Evolutionary conservation across 2,113 vertebrate species (phyloP).

Genomic region (Tauraco erythrolophus): DNA sequence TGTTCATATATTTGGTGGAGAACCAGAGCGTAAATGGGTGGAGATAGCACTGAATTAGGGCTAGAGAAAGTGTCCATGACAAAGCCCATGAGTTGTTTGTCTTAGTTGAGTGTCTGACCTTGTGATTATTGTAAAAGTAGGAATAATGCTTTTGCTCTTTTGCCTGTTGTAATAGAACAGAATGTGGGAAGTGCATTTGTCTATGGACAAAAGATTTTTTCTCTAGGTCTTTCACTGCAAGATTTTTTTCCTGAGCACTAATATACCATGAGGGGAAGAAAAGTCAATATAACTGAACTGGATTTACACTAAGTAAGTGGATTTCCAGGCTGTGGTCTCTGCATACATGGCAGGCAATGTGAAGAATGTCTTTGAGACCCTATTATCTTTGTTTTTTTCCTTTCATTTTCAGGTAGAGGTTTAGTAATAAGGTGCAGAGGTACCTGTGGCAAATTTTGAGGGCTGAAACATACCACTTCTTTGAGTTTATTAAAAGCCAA

Average conservation of each 20-base stretch:
- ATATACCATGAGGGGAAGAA: neutral
- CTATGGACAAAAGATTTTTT: conserved; percentile 19
- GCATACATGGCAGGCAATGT: neutral
- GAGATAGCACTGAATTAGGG: neutral
- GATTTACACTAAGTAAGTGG: neutral
- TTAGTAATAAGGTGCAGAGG: neutral
- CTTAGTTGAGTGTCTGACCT: neutral
- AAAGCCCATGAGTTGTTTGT: neutral
- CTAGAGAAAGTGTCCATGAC: neutral
- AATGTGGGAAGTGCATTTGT: neutral
- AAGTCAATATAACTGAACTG: neutral
- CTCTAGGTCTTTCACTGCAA: neutral
- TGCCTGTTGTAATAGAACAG: neutral
- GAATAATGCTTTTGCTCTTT: neutral
- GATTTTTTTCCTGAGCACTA: neutral
- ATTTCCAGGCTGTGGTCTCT: neutral
- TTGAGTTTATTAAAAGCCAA: neutral
- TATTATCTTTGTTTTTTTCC: neutral
- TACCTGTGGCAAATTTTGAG: neutral
- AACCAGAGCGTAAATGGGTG: neutral
- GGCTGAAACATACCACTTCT: neutral
- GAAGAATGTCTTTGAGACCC: neutral
- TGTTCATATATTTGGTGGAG: neutral
- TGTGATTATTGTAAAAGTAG: neutral
- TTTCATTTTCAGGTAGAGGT: neutral